phyloP scores from a whole-genome alignment of 2,888 invertebrate species.

The Caenorhabditis doughertyi region DNA sequence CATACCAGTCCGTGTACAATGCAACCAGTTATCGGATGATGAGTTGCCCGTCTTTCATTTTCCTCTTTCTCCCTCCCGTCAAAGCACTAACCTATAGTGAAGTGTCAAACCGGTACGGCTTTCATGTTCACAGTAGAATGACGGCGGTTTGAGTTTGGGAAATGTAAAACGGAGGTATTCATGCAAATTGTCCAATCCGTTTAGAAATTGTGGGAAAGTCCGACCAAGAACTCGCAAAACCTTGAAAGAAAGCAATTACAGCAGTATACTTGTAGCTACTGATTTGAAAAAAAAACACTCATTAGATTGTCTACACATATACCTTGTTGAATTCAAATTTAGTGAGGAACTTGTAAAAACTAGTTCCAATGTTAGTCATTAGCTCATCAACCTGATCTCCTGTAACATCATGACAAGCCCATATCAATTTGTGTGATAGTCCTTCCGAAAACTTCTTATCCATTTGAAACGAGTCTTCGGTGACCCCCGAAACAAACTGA shows the following conservation, averaged over 20 bases:
- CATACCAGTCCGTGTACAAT: conserved; percentile 10
- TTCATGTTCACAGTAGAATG: conserved; percentile 97
- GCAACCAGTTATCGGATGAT: conserved; percentile 31
- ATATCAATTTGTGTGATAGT: conserved; percentile 73
- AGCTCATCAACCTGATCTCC: conserved; percentile 68
- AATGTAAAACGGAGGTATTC: conserved; percentile 79
- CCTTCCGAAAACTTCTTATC: conserved; percentile 75
- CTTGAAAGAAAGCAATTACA: conserved; percentile 55
- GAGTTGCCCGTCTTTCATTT: conserved; percentile 23
- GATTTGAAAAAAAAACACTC: too few species aligned
- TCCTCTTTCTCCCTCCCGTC: conserved; percentile 1
- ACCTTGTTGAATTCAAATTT: conserved; percentile 80
- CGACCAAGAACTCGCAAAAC: conserved; percentile 80
- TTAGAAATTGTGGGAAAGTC: conserved; percentile 81
- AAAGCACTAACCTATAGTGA: conserved; percentile 87
- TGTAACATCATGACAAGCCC: conserved; percentile 78
- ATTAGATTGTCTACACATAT: too few species aligned
- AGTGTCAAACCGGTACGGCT: conserved; percentile 93
- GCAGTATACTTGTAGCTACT: too few species aligned
- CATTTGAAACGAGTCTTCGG: conserved; percentile 70
- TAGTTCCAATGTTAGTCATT: conserved; percentile 68
- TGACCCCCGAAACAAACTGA: conserved; percentile 75
- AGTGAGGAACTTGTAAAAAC: conserved; percentile 74
- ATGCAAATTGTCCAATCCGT: conserved; percentile 81
- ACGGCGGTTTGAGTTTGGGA: conserved; percentile 91